Base-by-base conservation (phyloP, 2,888 invertebrate species). In the Ischnus inquisitorius region DNA sequence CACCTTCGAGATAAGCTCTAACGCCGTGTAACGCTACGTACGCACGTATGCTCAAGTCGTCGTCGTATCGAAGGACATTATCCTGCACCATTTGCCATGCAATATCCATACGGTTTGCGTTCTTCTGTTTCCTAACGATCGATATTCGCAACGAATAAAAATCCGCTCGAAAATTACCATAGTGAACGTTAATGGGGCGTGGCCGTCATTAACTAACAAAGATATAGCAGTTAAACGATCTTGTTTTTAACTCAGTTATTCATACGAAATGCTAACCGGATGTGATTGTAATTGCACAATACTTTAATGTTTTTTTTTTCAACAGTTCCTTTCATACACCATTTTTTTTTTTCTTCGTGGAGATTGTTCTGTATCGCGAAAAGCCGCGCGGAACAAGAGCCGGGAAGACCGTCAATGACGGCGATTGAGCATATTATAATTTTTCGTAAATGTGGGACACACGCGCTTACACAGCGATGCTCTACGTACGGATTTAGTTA, bases 401-500 rank as follows among this genome's bases (percentile, higher is more conserved):
- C n/a, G 25, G n/a, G 16, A 48, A 28, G 41, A 43, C 64, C 48
- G 74, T 43, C 46, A 64, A 48, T 75, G 16, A 34, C 62, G 51
- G 8, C 4, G 22, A 19, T 14, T 34, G 12, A 62, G 48, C 14
- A 48, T 12, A 6, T 62, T 77, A n/a, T 57, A 28, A 28, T 81
- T 82, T 65, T 77, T 34, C 34, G 76, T 46, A 28, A 69, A 80
- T 64, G 28, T 54, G 41, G 19, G 43, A 75, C 72, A 64, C 28
- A 1, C 34, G 34, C 4, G 8, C 34, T 34, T 8, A 34, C 34
- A 34, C 46, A 22, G 51, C 41, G 77, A 34, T 48, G 22, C 25
- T 67, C 28, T 67, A 34, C 51, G 51, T 75, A 68, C 67, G 68
- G 57, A 72, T 77, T 81, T 71, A 69, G 62, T 84, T 54, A 74